Base-by-base conservation (phyloP, 2,888 invertebrate species). In the Stramonita haemastoma region DNA sequence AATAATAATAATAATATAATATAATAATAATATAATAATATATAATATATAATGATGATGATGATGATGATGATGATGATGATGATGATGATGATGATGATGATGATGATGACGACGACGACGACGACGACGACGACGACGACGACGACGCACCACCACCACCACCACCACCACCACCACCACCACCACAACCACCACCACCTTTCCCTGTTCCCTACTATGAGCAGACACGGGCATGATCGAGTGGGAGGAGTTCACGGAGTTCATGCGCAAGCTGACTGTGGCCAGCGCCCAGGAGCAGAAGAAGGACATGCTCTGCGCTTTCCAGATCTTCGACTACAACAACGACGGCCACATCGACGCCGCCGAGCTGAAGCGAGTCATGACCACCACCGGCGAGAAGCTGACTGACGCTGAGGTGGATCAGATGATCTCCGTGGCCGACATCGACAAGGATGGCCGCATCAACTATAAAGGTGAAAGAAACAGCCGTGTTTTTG, bases 311-410 rank as follows among this genome's bases (percentile, higher is more conserved):
- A 91, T 91, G 77, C 34, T 91, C 13, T 26, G 70, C 46, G 89
- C 89, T 17, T 89, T 90, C 36, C 89, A 90, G 85, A 70, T 92
- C 26, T 91, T 92, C 56, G 92, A 92, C 87, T 90, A 91, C 88
- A 91, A 92, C 87, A 88, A 89, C 26, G 90, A 91, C 89, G 91
- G 91, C 4, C 83, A 86, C 60, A 90, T 92, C 8, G 92, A 92
- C 66, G 73, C 73, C 36, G n/a, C 70, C 5, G 92, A 92, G 57
- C 89, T 92, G 81, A 56, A 85, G 36, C 73, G 83, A 19, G 87
- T 92, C 19, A 70, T 90, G 56, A 92, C 91, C 5, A 66, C 87
- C 0, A 34, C 91, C 0, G 92, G 92, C 5, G 92, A 92, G n/a
- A 77, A 85, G 46, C 87, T 92, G n/a, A 88, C 89, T 2, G 79